These are phyloP conservation scores for Glaucidium brasilianum DNA, from an alignment of 2,113 vertebrate species.

Conservation along the genomic window DNA sequence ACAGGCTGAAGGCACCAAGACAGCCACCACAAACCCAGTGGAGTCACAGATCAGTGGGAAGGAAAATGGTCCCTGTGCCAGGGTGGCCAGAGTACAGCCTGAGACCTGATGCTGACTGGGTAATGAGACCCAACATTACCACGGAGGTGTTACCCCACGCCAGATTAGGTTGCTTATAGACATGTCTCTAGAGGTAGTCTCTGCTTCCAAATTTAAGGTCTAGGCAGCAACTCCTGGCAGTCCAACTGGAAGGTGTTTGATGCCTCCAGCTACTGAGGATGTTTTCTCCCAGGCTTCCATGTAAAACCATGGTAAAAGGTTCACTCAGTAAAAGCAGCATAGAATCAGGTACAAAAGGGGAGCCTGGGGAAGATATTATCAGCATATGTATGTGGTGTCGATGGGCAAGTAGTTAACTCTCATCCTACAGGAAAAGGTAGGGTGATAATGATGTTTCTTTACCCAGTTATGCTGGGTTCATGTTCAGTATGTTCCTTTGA, in stretches of 20 bases:
- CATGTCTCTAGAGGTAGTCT: not conserved
- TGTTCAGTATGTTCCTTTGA: not conserved
- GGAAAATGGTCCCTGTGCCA: not conserved
- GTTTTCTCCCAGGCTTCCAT: not conserved
- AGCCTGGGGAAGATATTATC: not conserved
- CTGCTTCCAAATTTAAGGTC: not conserved
- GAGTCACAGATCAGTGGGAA: not conserved
- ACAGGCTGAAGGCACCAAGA: not conserved
- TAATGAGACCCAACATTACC: not conserved
- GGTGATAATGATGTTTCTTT: not conserved
- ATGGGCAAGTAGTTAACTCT: not conserved
- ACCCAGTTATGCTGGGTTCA: not conserved
- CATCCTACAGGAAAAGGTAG: not conserved
- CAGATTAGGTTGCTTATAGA: not conserved
- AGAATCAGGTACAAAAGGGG: not conserved
- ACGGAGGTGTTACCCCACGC: not conserved
- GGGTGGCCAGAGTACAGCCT: not conserved
- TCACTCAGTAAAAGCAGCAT: not conserved
- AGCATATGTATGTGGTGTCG: not conserved
- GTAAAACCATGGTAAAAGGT: not conserved
- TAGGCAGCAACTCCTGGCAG: not conserved
- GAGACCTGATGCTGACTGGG: not conserved
- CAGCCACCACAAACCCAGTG: not conserved
- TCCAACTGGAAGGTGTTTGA: not conserved
- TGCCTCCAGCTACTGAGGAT: not conserved